Evolutionary conservation across 2,113 vertebrate genomes (phyloP), one percentile per base, ranked within the genome.

Genomic region (Xerus inauris): DNA sequence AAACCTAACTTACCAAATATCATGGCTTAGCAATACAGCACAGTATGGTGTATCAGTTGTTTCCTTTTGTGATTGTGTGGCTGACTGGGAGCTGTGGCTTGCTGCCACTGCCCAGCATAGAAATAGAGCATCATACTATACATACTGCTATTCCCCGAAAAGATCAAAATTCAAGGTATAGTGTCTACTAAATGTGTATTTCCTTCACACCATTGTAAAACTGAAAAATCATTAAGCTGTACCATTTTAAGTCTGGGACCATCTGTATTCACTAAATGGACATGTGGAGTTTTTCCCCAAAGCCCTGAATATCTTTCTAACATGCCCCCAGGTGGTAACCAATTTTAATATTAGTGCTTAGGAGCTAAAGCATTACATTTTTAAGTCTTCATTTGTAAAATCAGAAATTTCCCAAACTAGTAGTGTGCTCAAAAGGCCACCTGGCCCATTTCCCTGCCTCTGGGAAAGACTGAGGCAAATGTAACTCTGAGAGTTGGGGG

Each of bases 361-460:
- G n/a, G 30, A 86, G 20, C 72, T 69, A 73, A 73, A 73, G 72
- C 28, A n/a, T 85, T 77, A 35, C 1, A 87, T 75, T 59, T 94
- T 64, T 42, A 80, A 97, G 47, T 80, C 35, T 83, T 85, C 35
- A 75, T 49, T 38, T 92, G 51, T 62, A 84, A 28, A 26, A 83
- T 71, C 13, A 83, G 75, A 35, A 87, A 91, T 77, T 89, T 84
- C 51, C 79, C 89, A 94, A 95, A 54, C 24, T 80, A 89, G 77
- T 51, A 40, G 24, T 59, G 35, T 91, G 87, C 67, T 96, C 94
- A 75, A 89, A 57, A 92, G 87, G 83, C 72, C 75, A 89, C 65
- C 3, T 2, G 79, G 49, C 69, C 86, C 72, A 95, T 89, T 96
- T 71, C 93, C 85, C 72, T 89, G 87, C 62, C 64, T 95, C 73